Conservation (phyloP, 2,888 invertebrate species). For the Melieria omissa region DNA sequence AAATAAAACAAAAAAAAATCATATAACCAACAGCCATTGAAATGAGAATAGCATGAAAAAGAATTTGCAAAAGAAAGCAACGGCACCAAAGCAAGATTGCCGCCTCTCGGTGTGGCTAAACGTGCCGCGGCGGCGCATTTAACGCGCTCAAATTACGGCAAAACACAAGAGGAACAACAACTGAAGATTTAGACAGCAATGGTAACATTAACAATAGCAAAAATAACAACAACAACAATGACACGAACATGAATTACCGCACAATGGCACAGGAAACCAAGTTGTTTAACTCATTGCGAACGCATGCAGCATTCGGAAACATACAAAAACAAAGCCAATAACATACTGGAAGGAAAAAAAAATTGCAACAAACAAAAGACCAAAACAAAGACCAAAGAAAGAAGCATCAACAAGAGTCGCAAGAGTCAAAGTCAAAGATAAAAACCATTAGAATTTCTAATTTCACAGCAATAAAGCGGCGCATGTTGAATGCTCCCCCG, state of each 20-base stretch:
- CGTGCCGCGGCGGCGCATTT: slow-evolving; percentile 4
- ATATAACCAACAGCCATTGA: no score
- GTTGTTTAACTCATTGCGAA: no score
- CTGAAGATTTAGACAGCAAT: not conserved
- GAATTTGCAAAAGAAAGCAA: not conserved
- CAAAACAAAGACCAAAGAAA: no score
- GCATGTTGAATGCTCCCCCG: not conserved
- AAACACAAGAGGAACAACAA: not conserved
- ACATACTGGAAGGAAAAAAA: no score
- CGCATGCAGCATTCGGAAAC: no score
- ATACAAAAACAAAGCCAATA: no score
- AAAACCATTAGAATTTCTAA: slow-evolving; percentile 6
- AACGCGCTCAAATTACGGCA: not conserved
- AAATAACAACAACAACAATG: not conserved
- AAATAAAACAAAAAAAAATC: not conserved
- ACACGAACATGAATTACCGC: not conserved
- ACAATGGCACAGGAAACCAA: no score
- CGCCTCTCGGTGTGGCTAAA: not conserved
- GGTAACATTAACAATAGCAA: not conserved
- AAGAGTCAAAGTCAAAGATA: slow-evolving; percentile 10
- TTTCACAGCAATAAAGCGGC: slow-evolving; percentile 7
- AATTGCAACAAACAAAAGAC: no score
- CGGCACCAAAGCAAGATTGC: not conserved
- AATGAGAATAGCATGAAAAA: no score
- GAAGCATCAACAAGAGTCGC: not conserved